Base-by-base conservation (phyloP, 2,113 vertebrate species). In the Erythrocebus patas region DNA sequence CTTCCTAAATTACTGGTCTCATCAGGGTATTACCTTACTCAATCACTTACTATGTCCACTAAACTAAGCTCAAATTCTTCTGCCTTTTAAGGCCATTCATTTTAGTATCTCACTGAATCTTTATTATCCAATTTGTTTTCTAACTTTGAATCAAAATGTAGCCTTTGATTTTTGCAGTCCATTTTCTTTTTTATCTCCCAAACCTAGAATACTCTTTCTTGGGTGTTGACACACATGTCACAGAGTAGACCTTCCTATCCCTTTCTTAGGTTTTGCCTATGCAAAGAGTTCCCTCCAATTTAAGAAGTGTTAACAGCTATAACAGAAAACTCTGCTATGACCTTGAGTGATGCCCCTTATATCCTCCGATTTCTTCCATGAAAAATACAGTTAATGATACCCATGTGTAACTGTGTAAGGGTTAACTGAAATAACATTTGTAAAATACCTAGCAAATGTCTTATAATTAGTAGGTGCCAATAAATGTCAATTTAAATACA, bases 401-500 rank as follows among this genome's bases (percentile, higher is more conserved):
- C n/a, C 52, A 57, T 30, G 25, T 7, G 6, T 86, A 94, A 92
- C 10, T 68, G 7, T 43, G 6, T 85, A 81, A 95, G 82, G 32
- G 48, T 85, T 91, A 73, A 83, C 30, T 88, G 38, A 90, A 75
- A 2, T 59, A n/a, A 40, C 90, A 95, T 93, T 91, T 76, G 78
- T n/a, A 81, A 70, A 93, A 64, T 76, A 32, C 3, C 14, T 61
- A 55, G 23, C 52, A 87, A 91, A 91, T 94, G 32, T 55, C 55
- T 87, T 73, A 55, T 40, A 93, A 84, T 59, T 48, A 68, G 55
- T 61, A 95, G 72, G 23, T 72, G 6, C 9, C 2, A 7, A 50
- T 66, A 72, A 68, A 83, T 72, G 9, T 16, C 43, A 14, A 61
- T 45, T 76, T 92, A 48, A 85, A 48, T 43, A 90, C 3, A 78